Percentiles rank a stretch among this genome's conserved stretches.
Evolutionary conservation across 64 coral and sea anemone genomes (phyloP).

Genomic region (Montipora sp.): DNA sequence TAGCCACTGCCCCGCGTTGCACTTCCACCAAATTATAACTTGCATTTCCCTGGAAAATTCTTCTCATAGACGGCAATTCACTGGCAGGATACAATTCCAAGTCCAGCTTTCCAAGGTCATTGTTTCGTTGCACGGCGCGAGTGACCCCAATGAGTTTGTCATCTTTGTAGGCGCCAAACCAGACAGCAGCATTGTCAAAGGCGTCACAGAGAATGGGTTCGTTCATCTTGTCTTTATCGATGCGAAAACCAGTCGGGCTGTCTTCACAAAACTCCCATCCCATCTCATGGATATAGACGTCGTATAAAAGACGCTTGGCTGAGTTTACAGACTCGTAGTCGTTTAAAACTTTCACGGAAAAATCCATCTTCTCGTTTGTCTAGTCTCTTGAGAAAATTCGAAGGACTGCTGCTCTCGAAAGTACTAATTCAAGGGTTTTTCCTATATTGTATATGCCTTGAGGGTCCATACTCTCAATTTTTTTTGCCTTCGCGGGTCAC

Average conservation of each 20-base stretch:
- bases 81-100: slow-evolving; percentile 66
- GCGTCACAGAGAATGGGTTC: slow-evolving; percentile 64
- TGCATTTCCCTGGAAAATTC: slow-evolving; percentile 28
- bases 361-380: slow-evolving; percentile 39
- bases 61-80: slow-evolving; percentile 48
- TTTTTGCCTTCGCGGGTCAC: neutral
- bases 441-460: neutral
- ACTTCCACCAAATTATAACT: slow-evolving; percentile 56
- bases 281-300: slow-evolving; percentile 62
- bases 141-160: slow-evolving; percentile 59
- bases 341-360: slow-evolving; percentile 52
- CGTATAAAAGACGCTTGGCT: slow-evolving; percentile 66
- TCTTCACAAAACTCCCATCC: slow-evolving; percentile 55
- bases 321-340: slow-evolving; percentile 53
- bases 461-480: slow-evolving; percentile 23
- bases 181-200: slow-evolving; percentile 61
- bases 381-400: neutral
- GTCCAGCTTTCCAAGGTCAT: slow-evolving; percentile 70
- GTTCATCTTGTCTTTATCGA: slow-evolving; percentile 48
- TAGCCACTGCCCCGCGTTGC: slow-evolving; percentile 65
- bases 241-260: slow-evolving; percentile 65
- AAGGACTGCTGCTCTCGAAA: neutral
- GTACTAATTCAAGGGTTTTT: neutral
- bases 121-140: slow-evolving; percentile 69
- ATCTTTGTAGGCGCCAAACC: slow-evolving; percentile 71